These are phyloP conservation scores for Verasper variegatus DNA, from an alignment of 2,113 vertebrate genomes.

Conservation along the genomic window DNA sequence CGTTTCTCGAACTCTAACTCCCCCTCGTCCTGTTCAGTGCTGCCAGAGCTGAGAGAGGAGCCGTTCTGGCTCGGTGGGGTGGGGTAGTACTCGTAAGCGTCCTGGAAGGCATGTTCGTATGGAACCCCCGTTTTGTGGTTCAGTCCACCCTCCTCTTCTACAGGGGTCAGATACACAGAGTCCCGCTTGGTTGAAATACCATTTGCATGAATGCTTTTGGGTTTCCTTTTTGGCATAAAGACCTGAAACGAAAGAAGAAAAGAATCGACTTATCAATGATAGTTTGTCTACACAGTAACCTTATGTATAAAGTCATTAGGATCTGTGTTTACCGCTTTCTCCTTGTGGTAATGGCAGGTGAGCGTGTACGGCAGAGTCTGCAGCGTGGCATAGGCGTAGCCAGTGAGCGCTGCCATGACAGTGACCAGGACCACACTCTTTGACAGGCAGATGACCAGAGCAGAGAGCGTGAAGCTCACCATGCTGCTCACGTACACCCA, in stretches of 20 bases:
- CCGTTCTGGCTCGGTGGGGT: constrained; percentile 55
- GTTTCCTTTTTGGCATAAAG: constrained; percentile 81
- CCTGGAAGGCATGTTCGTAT: constrained; percentile 59
- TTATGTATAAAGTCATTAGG: background rate
- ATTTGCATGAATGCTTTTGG: constrained; percentile 68
- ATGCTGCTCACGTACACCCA: constrained; percentile 84
- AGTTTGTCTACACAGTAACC: background rate
- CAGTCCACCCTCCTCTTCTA: constrained; percentile 59
- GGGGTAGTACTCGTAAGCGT: constrained; percentile 54
- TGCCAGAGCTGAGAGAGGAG: constrained; percentile 9
- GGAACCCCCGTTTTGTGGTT: constrained; percentile 49
- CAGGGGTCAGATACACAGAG: constrained; percentile 67
- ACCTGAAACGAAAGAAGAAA: constrained; percentile 65
- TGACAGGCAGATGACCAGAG: constrained; percentile 81
- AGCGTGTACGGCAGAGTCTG: constrained; percentile 86
- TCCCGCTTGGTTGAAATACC: constrained; percentile 66
- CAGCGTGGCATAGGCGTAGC: constrained; percentile 83
- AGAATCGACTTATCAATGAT: background rate
- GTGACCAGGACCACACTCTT: constrained; percentile 81
- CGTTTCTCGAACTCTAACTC: constrained; percentile 72
- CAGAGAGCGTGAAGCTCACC: constrained; percentile 82
- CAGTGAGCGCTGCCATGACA: constrained; percentile 82
- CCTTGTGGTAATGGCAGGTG: constrained; percentile 85
- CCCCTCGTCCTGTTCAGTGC: constrained; percentile 48
- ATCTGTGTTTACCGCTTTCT: constrained; percentile 75